Base-by-base conservation (phyloP, 2,797 vertebrate genomes). In the Melopsittacus undulatus region DNA sequence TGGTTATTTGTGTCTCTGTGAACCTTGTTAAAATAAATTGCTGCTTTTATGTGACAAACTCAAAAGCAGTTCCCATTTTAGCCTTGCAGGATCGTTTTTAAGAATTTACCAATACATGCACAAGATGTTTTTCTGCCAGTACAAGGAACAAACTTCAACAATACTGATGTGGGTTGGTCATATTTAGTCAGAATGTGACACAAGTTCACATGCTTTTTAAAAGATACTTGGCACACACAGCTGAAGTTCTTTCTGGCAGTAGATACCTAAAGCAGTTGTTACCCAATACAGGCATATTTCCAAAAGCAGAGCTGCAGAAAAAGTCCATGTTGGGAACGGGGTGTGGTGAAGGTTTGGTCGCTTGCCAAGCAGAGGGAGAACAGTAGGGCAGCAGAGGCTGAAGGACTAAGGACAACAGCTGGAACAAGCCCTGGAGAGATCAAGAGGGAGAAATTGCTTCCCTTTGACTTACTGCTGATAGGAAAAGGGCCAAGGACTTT, bases 21-120 rank as follows among this genome's bases (percentile, higher is more conserved):
- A 95, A 90, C 61, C 83, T 89, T 88, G 74, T 94, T 96, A 93
- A 96, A 96, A 88, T 91, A 95, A 94, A 95, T 96, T 77, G 61
- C 82, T 75, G 54, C 86, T 96, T 94, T 91, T 95, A 92, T 94
- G 76, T 89, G 88, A 88, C 73, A 73, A 85, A 62, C 40, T 85
- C 73, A 77, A 95, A 81, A 93, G 63, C 73, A 79, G 46, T 64
- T 93, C 59, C 27, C 64, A 83, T 24, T 84, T 92, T 85, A 89
- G 67, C 40, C 69, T 96, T 83, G 79, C 67, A 77, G 63, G 57
- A 38, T 85, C 87, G 68, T 90, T 90, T 85, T 46, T 87, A 67
- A 52, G 54, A 94, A 69, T 57, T 92, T 90, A 73, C 22, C 51
- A 63, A 38, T 72, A 63, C 43, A 63, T 74, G 59, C 76, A 69